Conservation (phyloP, 2,113 vertebrate species). For the Tiliqua scincoides region DNA sequence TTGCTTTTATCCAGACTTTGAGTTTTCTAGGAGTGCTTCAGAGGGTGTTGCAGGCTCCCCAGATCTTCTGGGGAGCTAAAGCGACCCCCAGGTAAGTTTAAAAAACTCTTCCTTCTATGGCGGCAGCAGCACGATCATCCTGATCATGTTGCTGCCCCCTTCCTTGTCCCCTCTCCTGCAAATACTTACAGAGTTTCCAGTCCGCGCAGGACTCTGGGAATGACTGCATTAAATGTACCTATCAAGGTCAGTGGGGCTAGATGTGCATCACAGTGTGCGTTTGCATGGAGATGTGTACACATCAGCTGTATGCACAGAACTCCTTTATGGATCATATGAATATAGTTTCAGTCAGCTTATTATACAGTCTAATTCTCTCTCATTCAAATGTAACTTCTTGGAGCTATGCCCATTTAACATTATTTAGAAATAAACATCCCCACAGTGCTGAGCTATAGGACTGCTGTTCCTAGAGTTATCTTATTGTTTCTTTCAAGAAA, state of each 20-base stretch:
- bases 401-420: neutral
- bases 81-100: too few species aligned
- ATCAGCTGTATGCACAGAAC: neutral
- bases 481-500: slow-evolving; percentile 25
- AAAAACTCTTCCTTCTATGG: too few species aligned
- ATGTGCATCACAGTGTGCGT: neutral
- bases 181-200: too few species aligned
- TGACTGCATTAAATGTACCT: neutral
- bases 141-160: too few species aligned
- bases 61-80: too few species aligned
- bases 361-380: neutral
- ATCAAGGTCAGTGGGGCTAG: neutral
- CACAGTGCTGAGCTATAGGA: neutral
- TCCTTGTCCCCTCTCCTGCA: too few species aligned
- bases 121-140: too few species aligned
- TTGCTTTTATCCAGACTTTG: too few species aligned
- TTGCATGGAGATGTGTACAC: neutral
- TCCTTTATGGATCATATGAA: neutral
- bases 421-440: neutral
- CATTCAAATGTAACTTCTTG: neutral
- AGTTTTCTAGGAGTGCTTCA: too few species aligned
- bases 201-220: too few species aligned
- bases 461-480: slow-evolving; percentile 20
- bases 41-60: too few species aligned
- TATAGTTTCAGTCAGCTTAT: neutral